phyloP scores from a whole-genome alignment of 1,140 invertebrate species.

The Diorhabda elongata region DNA sequence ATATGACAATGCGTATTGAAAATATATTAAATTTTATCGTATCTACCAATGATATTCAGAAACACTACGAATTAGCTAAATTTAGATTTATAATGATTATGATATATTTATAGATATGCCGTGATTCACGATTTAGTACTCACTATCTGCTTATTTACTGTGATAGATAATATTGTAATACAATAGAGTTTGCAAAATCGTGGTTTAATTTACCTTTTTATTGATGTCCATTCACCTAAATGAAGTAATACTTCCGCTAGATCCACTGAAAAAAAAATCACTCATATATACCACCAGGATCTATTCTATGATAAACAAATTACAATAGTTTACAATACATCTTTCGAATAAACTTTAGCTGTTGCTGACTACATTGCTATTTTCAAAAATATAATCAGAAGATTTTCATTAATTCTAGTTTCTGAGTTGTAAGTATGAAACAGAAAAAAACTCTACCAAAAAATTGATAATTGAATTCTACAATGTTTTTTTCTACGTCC shows the following conservation, averaged over 20 bases:
- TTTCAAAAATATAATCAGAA: no score
- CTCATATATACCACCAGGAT: no score
- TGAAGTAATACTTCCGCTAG: not conserved
- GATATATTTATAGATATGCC: constrained; percentile 14
- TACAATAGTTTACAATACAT: no score
- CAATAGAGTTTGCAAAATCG: not conserved
- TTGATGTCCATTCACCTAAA: not conserved
- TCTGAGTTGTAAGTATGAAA: no score
- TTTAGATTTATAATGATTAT: not conserved
- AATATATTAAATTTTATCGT: constrained; percentile 14
- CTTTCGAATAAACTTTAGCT: no score
- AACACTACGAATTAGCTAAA: constrained; percentile 6
- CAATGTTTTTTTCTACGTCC: no score
- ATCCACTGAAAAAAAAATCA: not conserved
- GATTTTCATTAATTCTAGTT: no score
- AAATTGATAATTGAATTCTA: no score
- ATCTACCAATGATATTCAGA: not conserved
- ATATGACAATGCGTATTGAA: constrained; percentile 15
- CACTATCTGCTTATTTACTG: not conserved
- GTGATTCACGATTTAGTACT: constrained; percentile 14
- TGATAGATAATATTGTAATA: not conserved
- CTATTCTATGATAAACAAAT: no score
- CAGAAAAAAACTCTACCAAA: no score
- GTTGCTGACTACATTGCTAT: no score
- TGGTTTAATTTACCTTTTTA: not conserved